phyloP scores from a whole-genome alignment of 1,140 invertebrate species.

The Drosophila nigrodunni region DNA sequence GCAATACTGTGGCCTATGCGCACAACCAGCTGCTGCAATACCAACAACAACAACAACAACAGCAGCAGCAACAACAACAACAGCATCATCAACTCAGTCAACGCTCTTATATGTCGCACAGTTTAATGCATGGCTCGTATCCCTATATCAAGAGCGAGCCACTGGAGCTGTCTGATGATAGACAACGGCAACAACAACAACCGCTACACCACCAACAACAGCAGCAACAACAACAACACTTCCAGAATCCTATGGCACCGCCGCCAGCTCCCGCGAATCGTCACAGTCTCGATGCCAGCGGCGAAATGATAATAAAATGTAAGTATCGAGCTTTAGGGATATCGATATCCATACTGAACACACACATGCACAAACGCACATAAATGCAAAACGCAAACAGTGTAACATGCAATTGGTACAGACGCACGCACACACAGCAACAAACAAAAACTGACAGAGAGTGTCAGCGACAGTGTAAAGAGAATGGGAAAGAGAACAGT shows the following conservation, averaged over 20 bases:
- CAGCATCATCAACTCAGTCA: slow-evolving; percentile 54
- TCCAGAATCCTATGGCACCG: slow-evolving; percentile 65
- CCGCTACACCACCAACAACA: slow-evolving; percentile 40
- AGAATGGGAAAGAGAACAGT: slow-evolving; percentile 18
- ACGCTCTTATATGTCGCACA: slow-evolving; percentile 64
- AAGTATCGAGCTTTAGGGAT: slow-evolving; percentile 52
- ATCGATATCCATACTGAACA: slow-evolving; percentile 40
- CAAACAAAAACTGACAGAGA: slow-evolving; percentile 19
- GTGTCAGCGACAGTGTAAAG: slow-evolving; percentile 17
- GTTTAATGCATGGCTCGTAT: slow-evolving; percentile 63
- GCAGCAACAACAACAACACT: slow-evolving; percentile 18
- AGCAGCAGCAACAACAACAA: slow-evolving; percentile 48
- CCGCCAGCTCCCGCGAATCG: slow-evolving; percentile 63
- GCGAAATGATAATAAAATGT: slow-evolving; percentile 78
- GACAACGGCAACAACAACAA: slow-evolving; percentile 39
- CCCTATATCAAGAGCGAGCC: slow-evolving; percentile 74
- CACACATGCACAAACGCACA: slow-evolving; percentile 9
- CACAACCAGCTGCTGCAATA: slow-evolving; percentile 78
- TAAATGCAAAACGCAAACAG: slow-evolving; percentile 28
- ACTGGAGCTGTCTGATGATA: slow-evolving; percentile 48
- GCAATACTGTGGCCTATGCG: slow-evolving; percentile 73
- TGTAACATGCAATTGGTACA: slow-evolving; percentile 35
- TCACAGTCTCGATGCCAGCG: slow-evolving; percentile 38
- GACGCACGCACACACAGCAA: slow-evolving; percentile 14
- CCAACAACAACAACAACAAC: slow-evolving; percentile 68